These are phyloP conservation scores for Lasioglossum albipes DNA, from an alignment of 1,140 invertebrate genomes.

Conservation along the genomic window DNA sequence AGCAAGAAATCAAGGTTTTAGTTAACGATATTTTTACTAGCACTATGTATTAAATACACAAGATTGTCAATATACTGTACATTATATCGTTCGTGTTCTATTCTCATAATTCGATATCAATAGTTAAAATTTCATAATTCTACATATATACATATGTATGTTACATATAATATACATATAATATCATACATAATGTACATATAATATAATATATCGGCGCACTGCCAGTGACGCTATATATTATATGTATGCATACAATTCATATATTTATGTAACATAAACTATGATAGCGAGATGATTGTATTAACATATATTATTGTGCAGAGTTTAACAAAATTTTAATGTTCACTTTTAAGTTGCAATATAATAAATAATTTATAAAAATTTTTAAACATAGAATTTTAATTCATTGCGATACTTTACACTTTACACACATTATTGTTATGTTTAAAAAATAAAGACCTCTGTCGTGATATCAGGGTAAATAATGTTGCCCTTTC, in stretches of 20 bases:
- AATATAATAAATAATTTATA: slow-evolving; percentile 65
- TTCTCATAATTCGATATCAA: slow-evolving; percentile 8
- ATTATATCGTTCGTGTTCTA: slow-evolving; percentile 44
- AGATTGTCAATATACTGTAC: slow-evolving; percentile 36
- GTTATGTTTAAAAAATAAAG: slow-evolving; percentile 33
- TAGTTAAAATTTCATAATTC: slow-evolving; percentile 13
- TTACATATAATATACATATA: too few species aligned
- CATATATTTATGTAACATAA: background rate
- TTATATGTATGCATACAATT: too few species aligned
- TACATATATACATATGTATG: background rate
- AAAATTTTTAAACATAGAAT: slow-evolving; percentile 52
- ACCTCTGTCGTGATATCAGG: slow-evolving; percentile 43
- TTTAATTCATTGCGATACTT: slow-evolving; percentile 23
- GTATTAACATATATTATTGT: slow-evolving; percentile 59
- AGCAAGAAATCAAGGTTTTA: slow-evolving; percentile 15
- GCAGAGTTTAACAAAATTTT: slow-evolving; percentile 56
- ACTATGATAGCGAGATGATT: slow-evolving; percentile 58
- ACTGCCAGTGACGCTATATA: too few species aligned
- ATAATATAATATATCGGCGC: too few species aligned
- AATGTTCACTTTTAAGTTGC: slow-evolving; percentile 50
- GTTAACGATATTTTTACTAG: slow-evolving; percentile 23
- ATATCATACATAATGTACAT: slow-evolving; percentile 30
- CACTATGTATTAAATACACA: slow-evolving; percentile 20
- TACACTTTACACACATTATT: slow-evolving; percentile 8
- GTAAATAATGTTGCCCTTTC: slow-evolving; percentile 29